Conservation (phyloP, 2,888 invertebrate genomes). For the Formica aserva region DNA sequence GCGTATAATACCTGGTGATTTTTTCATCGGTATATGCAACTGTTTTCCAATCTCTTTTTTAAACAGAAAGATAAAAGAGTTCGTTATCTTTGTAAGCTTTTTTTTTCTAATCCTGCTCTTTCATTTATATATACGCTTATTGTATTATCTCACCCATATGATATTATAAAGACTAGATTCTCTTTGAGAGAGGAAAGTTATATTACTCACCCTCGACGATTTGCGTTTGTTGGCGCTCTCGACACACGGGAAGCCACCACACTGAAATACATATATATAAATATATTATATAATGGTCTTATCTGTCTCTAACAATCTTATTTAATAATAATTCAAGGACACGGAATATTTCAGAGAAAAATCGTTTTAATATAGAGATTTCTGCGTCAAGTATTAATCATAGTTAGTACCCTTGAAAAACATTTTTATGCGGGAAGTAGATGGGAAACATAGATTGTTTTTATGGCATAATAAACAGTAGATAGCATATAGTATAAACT, state of each 20-base stretch:
- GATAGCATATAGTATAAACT: conserved; percentile 1
- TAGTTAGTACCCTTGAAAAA: not conserved
- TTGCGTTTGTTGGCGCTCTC: conserved; percentile 79
- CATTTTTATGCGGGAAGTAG: conserved; percentile 19
- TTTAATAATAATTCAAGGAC: conserved; percentile 6
- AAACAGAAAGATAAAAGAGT: not conserved
- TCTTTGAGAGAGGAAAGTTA: not conserved
- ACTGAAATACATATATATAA: conserved; percentile 78
- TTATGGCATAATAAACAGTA: conserved; percentile 25
- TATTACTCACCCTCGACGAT: conserved; percentile 81
- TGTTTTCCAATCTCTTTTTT: not conserved
- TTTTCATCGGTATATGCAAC: not conserved
- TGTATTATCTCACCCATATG: not conserved
- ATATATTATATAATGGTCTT: not conserved
- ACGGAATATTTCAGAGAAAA: not conserved
- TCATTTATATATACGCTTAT: not conserved
- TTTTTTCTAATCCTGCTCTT: not conserved
- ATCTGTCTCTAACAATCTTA: not conserved
- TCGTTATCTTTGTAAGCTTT: not conserved
- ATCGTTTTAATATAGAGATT: not conserved
- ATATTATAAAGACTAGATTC: not conserved
- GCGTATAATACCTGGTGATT: not conserved
- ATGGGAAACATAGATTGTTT: conserved; percentile 29
- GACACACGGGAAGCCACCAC: conserved; percentile 82
- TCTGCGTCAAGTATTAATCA: not conserved